Base-by-base conservation (phyloP, 1,140 invertebrate genomes). In the Phenacoccus solenopsis region DNA sequence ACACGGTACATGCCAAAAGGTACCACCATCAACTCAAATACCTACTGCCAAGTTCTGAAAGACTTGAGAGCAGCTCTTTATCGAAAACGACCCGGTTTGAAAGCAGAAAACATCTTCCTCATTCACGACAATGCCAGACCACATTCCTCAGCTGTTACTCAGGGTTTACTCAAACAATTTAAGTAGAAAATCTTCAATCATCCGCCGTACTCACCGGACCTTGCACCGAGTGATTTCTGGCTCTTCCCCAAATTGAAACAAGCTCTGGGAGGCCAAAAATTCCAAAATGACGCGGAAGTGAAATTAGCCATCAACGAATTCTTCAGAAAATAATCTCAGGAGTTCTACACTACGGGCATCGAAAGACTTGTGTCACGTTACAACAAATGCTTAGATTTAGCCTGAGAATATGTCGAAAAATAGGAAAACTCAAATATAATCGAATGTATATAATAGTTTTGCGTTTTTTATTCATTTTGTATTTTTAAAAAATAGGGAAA, bases 61-160 rank as follows among this genome's bases (percentile, higher is more conserved):
- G n/a, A n/a, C n/a, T n/a, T n/a, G n/a, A n/a, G n/a, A n/a, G n/a
- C n/a, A n/a, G n/a, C n/a, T n/a, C n/a, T n/a, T n/a, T n/a, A n/a
- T n/a, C n/a, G n/a, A 32, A 70, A 69, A 72, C 61, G 71, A 71
- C 10, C 49, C 75, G 59, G 69, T 67, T 3, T 74, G 73, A 69
- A 72, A 71, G 28, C 22, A 71, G 16, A 72, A 76, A 70, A 72
- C 64, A 20, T 73, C 73, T 64, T 75, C 75, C n/a, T 74, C 74
- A 12, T 75, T 7, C 28, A 67, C 16, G 68, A 71, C 28, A 73
- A 69, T 69, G 70, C 70, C 28, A 0, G 68, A 30, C 72, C 57
- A 1, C 72, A 72, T 22, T 68, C 28, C 16, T 32, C 59, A 1
- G 28, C 22, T 13, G 1, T 12, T 13, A 72, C 61, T 5, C 7